Base-by-base conservation (phyloP, 1,140 invertebrate species). In the Lasioglossum baleicum region DNA sequence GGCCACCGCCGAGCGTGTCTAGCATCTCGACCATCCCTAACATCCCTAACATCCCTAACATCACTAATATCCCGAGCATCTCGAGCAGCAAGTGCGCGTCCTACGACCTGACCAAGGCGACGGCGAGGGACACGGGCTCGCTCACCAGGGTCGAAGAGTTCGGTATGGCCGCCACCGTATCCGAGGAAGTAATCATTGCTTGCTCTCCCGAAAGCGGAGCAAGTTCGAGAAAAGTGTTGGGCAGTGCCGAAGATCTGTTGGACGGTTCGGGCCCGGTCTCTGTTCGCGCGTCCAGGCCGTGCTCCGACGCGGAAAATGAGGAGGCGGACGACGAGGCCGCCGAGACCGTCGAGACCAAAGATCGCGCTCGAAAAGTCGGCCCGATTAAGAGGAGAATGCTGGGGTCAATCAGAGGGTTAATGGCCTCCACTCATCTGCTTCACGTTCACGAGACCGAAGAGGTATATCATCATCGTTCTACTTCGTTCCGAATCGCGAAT, bases 361-460 rank as follows among this genome's bases (percentile, higher is more conserved):
- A 77, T 67, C 79, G 81, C 56, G 77, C 66, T 72, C 87, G 88
- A 67, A 91, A 89, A 82, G 87, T 85, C 60, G 88, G 89, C 44
- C 82, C 89, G 44, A 92, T 91, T 82, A 92, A 90, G 86, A 90
- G 82, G 81, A 89, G 91, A 87, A 92, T 92, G 91, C 88, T 92
- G 56, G 91, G 91, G 69, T 92, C 91, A 82, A 91, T 92, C 82
- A 90, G 91, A 58, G 92, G 91, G 73, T 85, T 93, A 81, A 92
- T 93, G 82, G 91, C 91, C 53, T 92, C 91, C 40, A 91, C 91
- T 82, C 89, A 91, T 90, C 85, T 92, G 58, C 85, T 91, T 11
- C 90, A 91, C 72, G 82, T 87, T 80, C 85, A 88, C 85, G 91
- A 92, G 79, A 60, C 74, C 70, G 90, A 91, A 69, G 91, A 92